These are phyloP conservation scores for Chloroceryle aenea DNA, from an alignment of 2,113 vertebrate species.

Conservation along the genomic window DNA sequence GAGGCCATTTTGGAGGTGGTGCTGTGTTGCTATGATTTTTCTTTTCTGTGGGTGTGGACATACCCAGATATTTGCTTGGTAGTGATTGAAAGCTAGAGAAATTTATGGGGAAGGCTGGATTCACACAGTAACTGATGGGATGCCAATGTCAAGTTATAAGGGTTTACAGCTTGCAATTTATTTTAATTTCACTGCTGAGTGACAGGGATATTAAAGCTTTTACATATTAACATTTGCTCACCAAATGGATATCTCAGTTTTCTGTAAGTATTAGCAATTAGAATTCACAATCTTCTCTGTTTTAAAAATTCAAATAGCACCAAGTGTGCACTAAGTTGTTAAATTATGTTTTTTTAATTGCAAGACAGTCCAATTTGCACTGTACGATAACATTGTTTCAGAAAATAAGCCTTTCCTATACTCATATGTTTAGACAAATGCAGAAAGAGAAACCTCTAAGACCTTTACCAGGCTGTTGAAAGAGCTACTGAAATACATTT, in stretches of 20 bases:
- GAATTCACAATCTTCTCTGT: background rate
- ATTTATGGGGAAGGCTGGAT: background rate
- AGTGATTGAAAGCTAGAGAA: background rate
- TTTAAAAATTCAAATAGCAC: background rate
- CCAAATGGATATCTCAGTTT: background rate
- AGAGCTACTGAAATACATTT: conserved; percentile 11
- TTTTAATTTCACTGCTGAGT: background rate
- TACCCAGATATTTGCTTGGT: background rate
- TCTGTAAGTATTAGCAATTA: background rate
- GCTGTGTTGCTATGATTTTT: background rate
- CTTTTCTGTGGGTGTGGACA: background rate
- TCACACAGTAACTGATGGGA: background rate
- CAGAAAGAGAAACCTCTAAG: background rate
- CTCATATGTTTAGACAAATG: background rate
- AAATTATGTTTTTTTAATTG: background rate
- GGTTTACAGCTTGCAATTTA: background rate
- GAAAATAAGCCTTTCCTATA: background rate
- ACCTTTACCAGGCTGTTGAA: background rate
- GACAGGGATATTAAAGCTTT: background rate
- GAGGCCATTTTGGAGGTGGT: background rate
- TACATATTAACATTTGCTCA: background rate
- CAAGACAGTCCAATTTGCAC: background rate
- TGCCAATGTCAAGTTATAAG: background rate
- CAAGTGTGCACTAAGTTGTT: background rate
- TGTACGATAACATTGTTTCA: background rate